Evolutionary conservation across 2,797 vertebrate genomes (phyloP).

Genomic region (Phataginus tricuspis): DNA sequence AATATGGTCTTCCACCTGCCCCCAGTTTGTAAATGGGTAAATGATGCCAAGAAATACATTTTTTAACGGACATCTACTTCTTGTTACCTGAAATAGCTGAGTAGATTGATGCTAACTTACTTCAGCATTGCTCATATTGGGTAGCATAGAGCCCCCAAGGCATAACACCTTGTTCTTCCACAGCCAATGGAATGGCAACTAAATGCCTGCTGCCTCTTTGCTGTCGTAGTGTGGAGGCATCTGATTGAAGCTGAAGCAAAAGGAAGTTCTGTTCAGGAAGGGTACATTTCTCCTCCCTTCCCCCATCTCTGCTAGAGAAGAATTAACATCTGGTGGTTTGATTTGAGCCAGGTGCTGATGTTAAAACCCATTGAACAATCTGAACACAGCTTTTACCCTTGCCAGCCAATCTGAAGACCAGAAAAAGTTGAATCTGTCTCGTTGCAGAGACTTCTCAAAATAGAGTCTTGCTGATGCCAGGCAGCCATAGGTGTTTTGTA

Average conservation of each 20-base stretch:
- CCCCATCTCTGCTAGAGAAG: slow-evolving; percentile 12
- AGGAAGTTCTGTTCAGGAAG: background rate
- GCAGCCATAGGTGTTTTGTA: background rate
- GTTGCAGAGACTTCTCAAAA: slow-evolving; percentile 28
- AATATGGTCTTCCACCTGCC: slow-evolving; percentile 51
- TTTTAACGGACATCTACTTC: slow-evolving; percentile 56
- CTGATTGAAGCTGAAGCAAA: background rate
- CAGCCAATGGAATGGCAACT: background rate
- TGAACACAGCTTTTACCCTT: slow-evolving; percentile 6
- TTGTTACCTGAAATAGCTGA: slow-evolving; percentile 47
- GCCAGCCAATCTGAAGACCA: background rate
- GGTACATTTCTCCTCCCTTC: background rate
- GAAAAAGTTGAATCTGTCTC: background rate
- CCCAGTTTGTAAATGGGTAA: slow-evolving; percentile 64
- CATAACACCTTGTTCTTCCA: background rate
- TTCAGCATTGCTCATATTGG: background rate
- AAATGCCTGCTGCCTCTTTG: background rate
- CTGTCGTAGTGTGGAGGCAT: background rate
- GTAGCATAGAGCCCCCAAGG: background rate
- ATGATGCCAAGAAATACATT: slow-evolving; percentile 50
- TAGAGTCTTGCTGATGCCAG: background rate
- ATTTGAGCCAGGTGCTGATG: background rate
- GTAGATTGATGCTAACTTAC: slow-evolving; percentile 45
- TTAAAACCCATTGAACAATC: background rate
- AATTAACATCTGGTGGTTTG: slow-evolving; percentile 45